Evolutionary conservation across 1,140 invertebrate species (phyloP), one percentile per base, ranked within the genome.

Genomic region (Forficula auricularia): DNA sequence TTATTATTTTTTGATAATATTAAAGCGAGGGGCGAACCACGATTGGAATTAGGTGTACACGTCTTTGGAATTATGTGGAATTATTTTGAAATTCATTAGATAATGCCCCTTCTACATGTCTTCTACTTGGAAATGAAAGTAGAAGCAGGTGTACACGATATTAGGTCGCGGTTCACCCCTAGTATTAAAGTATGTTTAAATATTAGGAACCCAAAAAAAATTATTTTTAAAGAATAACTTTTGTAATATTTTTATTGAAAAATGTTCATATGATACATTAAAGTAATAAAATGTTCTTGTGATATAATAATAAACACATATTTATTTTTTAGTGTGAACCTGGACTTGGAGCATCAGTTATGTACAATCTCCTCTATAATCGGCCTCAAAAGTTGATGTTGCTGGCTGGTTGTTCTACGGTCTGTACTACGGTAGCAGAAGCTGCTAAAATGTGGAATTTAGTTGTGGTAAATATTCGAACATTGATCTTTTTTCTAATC

Each of bases 381-480:
- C 76, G 79, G 41, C 94, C 94, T 15, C 82, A 87, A 52, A 98
- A 98, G 66, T 66, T 98, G 48, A 88, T 98, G 71, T 64, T 98
- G 38, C 65, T 99, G 19, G 87, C 89, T 3, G 96, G 95, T 38
- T 98, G 95, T 62, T 95, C 89, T 50, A 96, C 92, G 2, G 95
- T 98, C n/a, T 98, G 94, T 54, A 98, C 95, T 7, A 96, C 94
- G 34, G 90, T 99, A 1, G 94, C 94, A 1, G 94, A 98, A 66
- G 90, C 94, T 20, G 94, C 95, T 19, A 96, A 95, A 66, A 97
- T 98, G 86, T 99, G 95, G 94, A 98, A 99, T 66, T 70, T 99
- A 32, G 83, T 98, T 55, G 95, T 98, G 65, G 92, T 98, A 70
- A 77, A 82, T 72, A 44, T 55, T 59, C 47, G 48, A 36, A 20